Conservation (phyloP, 2,888 invertebrate genomes). For the Pelosia muscerda region DNA sequence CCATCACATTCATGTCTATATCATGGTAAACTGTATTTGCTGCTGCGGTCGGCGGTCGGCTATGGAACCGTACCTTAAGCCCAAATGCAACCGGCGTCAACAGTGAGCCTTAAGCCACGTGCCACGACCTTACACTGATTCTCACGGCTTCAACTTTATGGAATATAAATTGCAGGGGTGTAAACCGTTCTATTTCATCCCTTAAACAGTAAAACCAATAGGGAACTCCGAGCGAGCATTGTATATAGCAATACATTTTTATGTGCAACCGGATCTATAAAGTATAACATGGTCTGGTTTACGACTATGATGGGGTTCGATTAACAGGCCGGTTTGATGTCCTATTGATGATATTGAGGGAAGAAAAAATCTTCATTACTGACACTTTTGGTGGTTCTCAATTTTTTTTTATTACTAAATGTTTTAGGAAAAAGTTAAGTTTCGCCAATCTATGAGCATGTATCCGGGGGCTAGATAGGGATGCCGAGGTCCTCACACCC, state of each 20-base stretch:
- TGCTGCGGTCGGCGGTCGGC: no score
- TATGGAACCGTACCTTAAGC: no score
- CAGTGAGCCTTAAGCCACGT: no score
- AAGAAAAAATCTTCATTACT: slow-evolving; percentile 3
- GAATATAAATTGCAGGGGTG: neutral
- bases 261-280: slow-evolving; percentile 59
- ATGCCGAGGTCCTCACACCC: no score
- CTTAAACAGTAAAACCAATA: slow-evolving; percentile 11
- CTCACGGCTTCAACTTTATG: neutral
- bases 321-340: slow-evolving; percentile 17
- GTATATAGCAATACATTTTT: slow-evolving; percentile 64
- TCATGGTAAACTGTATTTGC: no score
- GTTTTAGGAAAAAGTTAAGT: no score
- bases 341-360: slow-evolving; percentile 1
- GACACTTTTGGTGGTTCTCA: neutral
- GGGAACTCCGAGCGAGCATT: slow-evolving; percentile 9
- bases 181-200: neutral
- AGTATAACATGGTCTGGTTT: slow-evolving; percentile 49
- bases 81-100: no score
- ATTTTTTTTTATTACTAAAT: neutral
- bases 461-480: no score
- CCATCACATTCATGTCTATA: no score
- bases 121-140: neutral
- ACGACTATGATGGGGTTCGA: slow-evolving; percentile 31
- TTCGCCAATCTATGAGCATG: no score